phyloP scores from a whole-genome alignment of 2,113 vertebrate species.

The Xiphophorus maculatus region DNA sequence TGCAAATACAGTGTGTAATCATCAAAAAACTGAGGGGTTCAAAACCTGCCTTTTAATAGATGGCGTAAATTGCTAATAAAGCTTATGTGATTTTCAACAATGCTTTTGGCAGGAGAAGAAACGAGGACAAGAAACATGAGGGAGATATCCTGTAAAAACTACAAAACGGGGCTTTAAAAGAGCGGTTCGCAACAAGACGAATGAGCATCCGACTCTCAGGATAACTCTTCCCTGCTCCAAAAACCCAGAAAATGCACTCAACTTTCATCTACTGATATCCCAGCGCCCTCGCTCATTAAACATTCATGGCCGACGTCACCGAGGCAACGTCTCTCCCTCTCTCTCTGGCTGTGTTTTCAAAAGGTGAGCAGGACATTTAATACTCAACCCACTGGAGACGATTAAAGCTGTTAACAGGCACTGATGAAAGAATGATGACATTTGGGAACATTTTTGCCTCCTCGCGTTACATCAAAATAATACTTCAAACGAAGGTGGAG shows the following conservation, averaged over 20 bases:
- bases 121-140: constrained; percentile 12
- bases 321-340: background rate
- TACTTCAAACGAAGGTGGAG: background rate
- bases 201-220: background rate
- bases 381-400: constrained; percentile 10
- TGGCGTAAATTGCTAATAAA: constrained; percentile 3
- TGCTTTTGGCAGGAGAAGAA: background rate
- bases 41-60: background rate
- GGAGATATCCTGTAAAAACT: constrained; percentile 31
- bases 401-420: constrained; percentile 29
- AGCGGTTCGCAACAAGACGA: constrained; percentile 43
- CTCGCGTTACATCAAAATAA: constrained; percentile 23
- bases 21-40: background rate
- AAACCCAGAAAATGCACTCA: constrained; percentile 75
- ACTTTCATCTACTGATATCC: constrained; percentile 70
- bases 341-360: constrained; percentile 21
- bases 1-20: constrained; percentile 23
- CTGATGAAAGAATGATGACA: constrained; percentile 30
- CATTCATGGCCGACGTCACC: constrained; percentile 54
- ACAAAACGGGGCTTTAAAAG: constrained; percentile 64
- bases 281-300: constrained; percentile 66
- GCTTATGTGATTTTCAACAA: background rate
- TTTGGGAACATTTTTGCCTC: constrained; percentile 1
- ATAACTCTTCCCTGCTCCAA: constrained; percentile 54
- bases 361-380: constrained; percentile 43